Conservation (phyloP, 2,113 vertebrate species). For the Hippocampus mohnikei region DNA sequence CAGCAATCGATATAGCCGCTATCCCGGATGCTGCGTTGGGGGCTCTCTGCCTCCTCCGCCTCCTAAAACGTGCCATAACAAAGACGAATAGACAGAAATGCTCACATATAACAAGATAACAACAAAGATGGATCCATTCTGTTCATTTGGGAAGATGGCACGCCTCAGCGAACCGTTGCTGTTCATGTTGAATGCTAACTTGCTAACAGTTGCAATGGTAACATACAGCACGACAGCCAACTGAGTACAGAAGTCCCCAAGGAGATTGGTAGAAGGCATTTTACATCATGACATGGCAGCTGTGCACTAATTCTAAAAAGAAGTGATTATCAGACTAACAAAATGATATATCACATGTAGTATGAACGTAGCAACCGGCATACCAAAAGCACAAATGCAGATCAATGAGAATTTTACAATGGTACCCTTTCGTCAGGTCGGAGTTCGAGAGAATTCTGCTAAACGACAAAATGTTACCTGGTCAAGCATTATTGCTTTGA, state of each 20-base stretch:
- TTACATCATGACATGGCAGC: no score
- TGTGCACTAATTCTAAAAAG: neutral
- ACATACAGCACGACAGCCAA: neutral
- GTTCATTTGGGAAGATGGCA: neutral
- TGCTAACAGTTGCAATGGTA: neutral
- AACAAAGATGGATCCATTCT: neutral
- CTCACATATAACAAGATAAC: neutral
- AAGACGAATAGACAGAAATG: neutral
- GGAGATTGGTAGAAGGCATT: no score
- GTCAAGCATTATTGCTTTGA: neutral
- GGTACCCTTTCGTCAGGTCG: neutral
- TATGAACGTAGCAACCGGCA: neutral
- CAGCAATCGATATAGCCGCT: constrained; percentile 97
- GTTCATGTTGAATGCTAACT: neutral
- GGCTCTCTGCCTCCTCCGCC: constrained; percentile 87
- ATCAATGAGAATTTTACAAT: neutral
- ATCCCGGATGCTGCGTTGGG: constrained; percentile 89
- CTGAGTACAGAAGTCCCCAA: no score
- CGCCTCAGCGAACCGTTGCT: neutral
- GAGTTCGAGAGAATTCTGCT: neutral
- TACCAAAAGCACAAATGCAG: neutral
- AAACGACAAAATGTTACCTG: neutral
- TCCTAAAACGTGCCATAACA: constrained; percentile 70
- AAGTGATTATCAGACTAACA: neutral
- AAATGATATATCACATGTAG: neutral